These are phyloP conservation scores for Peromyscus aztecus DNA, from an alignment of 2,797 vertebrate species.

Conservation along the genomic window DNA sequence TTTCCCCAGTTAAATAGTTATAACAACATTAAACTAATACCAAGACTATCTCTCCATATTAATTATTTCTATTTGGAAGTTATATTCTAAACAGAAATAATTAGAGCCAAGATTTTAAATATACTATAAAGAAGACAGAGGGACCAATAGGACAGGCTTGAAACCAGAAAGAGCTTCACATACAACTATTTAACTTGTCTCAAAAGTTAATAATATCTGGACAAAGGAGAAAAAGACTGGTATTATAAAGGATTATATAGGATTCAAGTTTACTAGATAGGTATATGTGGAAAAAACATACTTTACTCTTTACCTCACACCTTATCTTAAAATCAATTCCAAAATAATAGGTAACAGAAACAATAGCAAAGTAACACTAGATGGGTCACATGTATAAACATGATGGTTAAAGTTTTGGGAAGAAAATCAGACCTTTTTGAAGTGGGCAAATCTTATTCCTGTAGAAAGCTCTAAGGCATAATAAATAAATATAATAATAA, in stretches of 20 bases:
- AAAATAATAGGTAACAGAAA: background rate
- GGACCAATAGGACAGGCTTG: background rate
- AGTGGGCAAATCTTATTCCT: background rate
- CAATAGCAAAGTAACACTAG: background rate
- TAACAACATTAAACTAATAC: slow-evolving; percentile 6
- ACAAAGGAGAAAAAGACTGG: background rate
- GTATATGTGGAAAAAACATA: background rate
- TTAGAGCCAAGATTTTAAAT: background rate
- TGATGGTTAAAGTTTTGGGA: background rate
- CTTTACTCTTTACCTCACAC: background rate
- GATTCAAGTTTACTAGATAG: background rate
- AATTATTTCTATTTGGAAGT: slow-evolving; percentile 33
- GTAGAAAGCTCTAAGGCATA: background rate
- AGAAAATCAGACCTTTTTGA: background rate
- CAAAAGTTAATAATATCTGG: background rate
- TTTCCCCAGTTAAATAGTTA: slow-evolving; percentile 46
- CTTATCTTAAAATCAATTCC: background rate
- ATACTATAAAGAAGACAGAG: background rate
- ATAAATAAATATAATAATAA: background rate
- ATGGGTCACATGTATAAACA: background rate
- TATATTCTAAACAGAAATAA: background rate
- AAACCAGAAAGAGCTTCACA: background rate
- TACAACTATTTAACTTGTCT: background rate
- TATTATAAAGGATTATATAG: background rate
- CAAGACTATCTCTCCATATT: background rate